These are phyloP conservation scores for Hetaerina americana DNA, from an alignment of 1,140 invertebrate genomes.

Conservation along the genomic window DNA sequence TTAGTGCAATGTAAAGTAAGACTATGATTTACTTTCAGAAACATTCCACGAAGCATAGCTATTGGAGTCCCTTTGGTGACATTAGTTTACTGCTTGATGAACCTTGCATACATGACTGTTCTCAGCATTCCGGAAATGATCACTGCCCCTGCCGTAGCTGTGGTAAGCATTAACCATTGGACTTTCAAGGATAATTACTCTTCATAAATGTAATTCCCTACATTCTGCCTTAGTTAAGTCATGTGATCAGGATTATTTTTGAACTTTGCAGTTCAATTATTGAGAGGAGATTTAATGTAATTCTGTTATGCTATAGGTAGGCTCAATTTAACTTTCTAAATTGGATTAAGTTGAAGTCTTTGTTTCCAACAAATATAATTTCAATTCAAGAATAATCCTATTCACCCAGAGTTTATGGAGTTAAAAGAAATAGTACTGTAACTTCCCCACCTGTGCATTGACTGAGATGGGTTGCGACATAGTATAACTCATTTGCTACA, in stretches of 20 bases:
- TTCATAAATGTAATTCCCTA: not conserved
- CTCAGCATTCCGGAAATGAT: conserved; percentile 68
- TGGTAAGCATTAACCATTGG: conserved; percentile 40
- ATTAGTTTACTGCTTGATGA: conserved; percentile 76
- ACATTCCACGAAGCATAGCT: conserved; percentile 71
- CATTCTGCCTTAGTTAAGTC: too few species aligned
- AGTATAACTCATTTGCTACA: too few species aligned
- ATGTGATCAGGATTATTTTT: not conserved
- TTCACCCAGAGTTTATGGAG: too few species aligned
- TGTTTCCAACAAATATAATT: too few species aligned
- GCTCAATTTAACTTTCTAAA: too few species aligned
- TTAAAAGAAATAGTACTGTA: too few species aligned
- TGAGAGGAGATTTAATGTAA: not conserved
- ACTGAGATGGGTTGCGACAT: too few species aligned
- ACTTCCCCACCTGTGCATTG: too few species aligned
- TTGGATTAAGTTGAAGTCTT: too few species aligned
- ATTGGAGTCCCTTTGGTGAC: conserved; percentile 83
- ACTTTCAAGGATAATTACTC: not conserved
- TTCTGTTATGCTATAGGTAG: not conserved
- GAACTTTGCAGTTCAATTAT: not conserved
- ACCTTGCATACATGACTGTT: conserved; percentile 84
- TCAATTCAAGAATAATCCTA: too few species aligned
- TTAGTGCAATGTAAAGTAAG: too few species aligned
- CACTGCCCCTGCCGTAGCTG: conserved; percentile 69
- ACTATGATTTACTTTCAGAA: conserved; percentile 34